Conservation (phyloP, 2,888 invertebrate genomes). For the Xanthia togata region DNA sequence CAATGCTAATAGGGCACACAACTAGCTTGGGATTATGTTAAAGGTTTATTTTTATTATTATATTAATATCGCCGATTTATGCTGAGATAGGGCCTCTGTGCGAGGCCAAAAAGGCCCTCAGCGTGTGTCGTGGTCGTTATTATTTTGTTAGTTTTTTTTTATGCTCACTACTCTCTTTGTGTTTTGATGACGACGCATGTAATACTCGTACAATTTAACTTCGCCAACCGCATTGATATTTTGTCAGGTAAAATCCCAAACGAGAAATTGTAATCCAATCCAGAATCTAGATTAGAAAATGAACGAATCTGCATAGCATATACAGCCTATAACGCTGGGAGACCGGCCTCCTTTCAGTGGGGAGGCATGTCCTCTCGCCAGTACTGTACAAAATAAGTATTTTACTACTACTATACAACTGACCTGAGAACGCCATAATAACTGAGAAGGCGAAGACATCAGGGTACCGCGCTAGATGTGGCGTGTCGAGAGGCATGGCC, state of each 20-base stretch:
- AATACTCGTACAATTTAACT: neutral
- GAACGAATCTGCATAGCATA: neutral
- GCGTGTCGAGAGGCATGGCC: conserved; percentile 92
- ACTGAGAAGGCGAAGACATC: conserved; percentile 94
- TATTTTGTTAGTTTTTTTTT: no score
- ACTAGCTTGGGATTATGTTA: no score
- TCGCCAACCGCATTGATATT: neutral
- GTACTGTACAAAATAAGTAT: neutral
- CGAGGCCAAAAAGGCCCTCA: no score
- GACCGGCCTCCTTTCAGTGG: no score
- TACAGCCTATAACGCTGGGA: no score
- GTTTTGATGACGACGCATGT: neutral
- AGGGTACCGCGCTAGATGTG: conserved; percentile 93
- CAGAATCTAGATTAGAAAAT: neutral
- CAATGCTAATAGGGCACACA: neutral
- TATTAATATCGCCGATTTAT: no score
- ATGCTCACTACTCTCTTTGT: no score
- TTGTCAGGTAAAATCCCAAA: neutral
- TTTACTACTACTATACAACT: conserved; percentile 25
- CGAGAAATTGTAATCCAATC: neutral
- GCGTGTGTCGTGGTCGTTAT: no score
- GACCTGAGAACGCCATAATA: conserved; percentile 93
- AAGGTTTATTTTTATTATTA: neutral
- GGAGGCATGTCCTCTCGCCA: no score
- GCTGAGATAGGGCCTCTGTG: no score